Evolutionary conservation across 2,888 invertebrate genomes (phyloP), one percentile per base, ranked within the genome.

Genomic region (Malachius bipustulatus): DNA sequence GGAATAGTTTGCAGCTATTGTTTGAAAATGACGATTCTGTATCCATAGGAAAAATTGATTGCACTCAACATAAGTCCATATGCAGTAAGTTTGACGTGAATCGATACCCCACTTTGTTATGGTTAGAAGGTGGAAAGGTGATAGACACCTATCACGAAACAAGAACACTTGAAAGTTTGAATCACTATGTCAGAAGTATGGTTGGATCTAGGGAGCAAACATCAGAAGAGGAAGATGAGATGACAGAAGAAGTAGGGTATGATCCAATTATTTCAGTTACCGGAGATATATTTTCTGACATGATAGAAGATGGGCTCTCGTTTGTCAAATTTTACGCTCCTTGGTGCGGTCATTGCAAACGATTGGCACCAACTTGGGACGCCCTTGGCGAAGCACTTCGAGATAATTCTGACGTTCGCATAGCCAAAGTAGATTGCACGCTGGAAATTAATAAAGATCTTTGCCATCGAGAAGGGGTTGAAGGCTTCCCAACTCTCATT

Each of bases 301-400:
- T 74, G 35, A 66, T 84, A 26, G 70, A 78, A 44, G 73, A 71
- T 14, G 84, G 83, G 34, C 59, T 82, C 16, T 76, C 81, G 0
- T 87, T 89, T 54, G 73, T 90, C 15, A 85, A 89, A 60, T 90
- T 84, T 56, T 90, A 80, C 64, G 88, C 88, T 2, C 88, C 90
- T 2, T 90, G 89, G 89, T 75, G 62, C 60, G 54, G 44, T 26
- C 13, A 89, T 56, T 90, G 89, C 54, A 87, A 88, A 66, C 74
- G 83, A 50, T 57, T 90, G 38, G 82, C 78, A 16, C 83, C 87
- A 0, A 76, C 81, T 2, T 90, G 88, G 88, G 75, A 83, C 45
- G 77, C 82, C 48, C 64, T 91, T 2, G 85, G 82, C 0, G 74
- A 76, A 40, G 77, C 77, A 47, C 78, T 79, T 46, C 64, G 70